Base-by-base conservation (phyloP, 2,888 invertebrate species). In the Alloplasta piceator region DNA sequence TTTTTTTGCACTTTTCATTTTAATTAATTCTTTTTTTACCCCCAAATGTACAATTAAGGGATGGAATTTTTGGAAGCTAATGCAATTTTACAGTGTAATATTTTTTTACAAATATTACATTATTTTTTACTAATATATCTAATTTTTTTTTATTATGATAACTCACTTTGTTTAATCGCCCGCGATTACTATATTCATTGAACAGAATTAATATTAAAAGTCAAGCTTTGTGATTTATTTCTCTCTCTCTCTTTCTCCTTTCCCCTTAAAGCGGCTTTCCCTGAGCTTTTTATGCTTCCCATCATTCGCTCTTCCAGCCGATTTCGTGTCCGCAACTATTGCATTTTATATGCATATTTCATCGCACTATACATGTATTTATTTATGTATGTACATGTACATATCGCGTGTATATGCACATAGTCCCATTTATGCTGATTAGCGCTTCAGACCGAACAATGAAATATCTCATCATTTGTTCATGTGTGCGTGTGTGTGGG, bases 351-450 rank as follows among this genome's bases (percentile, higher is more conserved):
- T 81, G 52, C 60, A 78, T 58, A 78, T 77, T 81, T 74, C 68
- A 78, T 78, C 73, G 50, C 66, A 41, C 50, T 52, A 26, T 60
- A 14, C 41, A 36, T 43, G 26, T 72, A 5, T 16, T 36, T 41
- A 36, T 55, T 10, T 56, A 6, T 5, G 26, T 16, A 36, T 55
- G 10, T 56, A 6, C 9, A 46, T 6, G 14, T 5, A 58, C 36
- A 46, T 58, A 43, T 48, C 4, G 48, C 36, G 70, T 68, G 56
- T 58, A 41, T 70, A 10, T 70, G 63, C 71, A 60, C 68, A 60
- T 78, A 81, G 74, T 74, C 63, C 67, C 68, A 81, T 81, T 81
- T 78, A 73, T 63, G 63, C 70, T 78, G 77, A 81, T 78, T 74
- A 81, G 80, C 77, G 78, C 68, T 81, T 81, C 70, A 70, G 63